Percentiles rank a stretch among this genome's conserved stretches.
These are phyloP conservation scores for Sesia apiformis DNA, from an alignment of 2,888 invertebrate species.

Conservation along the genomic window DNA sequence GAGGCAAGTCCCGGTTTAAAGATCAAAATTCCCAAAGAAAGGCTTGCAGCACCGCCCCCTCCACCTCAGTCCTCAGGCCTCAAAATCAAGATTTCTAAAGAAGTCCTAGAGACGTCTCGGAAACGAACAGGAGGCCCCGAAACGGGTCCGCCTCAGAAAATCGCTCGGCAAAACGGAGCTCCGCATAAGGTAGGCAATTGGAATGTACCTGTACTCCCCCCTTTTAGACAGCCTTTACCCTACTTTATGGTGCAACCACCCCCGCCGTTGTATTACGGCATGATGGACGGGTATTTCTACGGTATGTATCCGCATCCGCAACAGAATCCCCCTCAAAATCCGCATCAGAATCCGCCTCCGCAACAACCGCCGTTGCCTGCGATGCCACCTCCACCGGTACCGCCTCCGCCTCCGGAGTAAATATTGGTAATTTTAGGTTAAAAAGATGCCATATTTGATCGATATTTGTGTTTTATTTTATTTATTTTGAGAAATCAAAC, in stretches of 20 bases:
- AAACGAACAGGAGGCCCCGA: slow-evolving; percentile 40
- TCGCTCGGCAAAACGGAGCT: slow-evolving; percentile 52
- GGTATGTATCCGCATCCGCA: slow-evolving; percentile 14
- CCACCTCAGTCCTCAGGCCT: slow-evolving; percentile 66
- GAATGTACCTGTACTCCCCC: slow-evolving; percentile 28
- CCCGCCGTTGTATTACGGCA: slow-evolving; percentile 41
- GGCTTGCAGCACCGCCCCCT: slow-evolving; percentile 74
- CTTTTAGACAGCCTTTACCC: slow-evolving; percentile 41
- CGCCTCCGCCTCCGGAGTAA: slow-evolving; percentile 76
- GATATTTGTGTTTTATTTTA: too few relatives aligned
- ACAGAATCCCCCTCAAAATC: not conserved
- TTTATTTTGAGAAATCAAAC: too few relatives aligned
- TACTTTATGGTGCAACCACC: slow-evolving; percentile 61
- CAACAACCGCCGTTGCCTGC: slow-evolving; percentile 70
- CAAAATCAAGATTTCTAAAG: slow-evolving; percentile 88
- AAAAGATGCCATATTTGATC: too few relatives aligned
- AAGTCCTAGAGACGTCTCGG: slow-evolving; percentile 75
- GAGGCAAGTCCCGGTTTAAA: slow-evolving; percentile 76
- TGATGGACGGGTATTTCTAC: slow-evolving; percentile 40
- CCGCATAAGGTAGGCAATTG: slow-evolving; percentile 60
- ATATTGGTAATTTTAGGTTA: too few relatives aligned
- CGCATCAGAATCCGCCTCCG: slow-evolving; percentile 13
- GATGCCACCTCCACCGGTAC: slow-evolving; percentile 76
- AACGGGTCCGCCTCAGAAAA: slow-evolving; percentile 39
- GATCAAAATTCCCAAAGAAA: slow-evolving; percentile 87